Evolutionary conservation across 2,797 vertebrate species (phyloP).

Genomic region (Mormyrus proboscirostris): DNA sequence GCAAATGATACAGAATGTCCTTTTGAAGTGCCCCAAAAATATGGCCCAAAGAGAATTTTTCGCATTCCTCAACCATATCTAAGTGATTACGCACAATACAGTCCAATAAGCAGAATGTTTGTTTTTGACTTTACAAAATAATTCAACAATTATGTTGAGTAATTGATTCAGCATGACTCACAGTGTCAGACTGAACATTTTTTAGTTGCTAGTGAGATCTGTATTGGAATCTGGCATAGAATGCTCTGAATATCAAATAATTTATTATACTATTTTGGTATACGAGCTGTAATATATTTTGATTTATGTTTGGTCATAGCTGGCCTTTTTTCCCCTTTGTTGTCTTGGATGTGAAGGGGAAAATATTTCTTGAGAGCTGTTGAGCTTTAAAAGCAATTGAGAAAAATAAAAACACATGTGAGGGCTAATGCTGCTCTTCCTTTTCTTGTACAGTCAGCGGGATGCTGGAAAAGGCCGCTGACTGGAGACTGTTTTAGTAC

Average conservation of each 20-base stretch:
- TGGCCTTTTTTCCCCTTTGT: slow-evolving; percentile 4
- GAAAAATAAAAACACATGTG: slow-evolving; percentile 39
- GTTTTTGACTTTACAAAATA: slow-evolving; percentile 9
- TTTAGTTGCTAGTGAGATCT: slow-evolving; percentile 10
- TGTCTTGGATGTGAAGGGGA: slow-evolving; percentile 18
- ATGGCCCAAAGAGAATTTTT: slow-evolving; percentile 4
- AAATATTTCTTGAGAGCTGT: slow-evolving; percentile 29
- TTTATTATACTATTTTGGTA: slow-evolving; percentile 25
- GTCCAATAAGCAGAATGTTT: not conserved
- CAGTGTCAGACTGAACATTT: not conserved
- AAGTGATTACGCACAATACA: not conserved
- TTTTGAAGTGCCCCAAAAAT: not conserved
- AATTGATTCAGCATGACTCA: slow-evolving; percentile 15
- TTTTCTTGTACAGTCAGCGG: slow-evolving; percentile 30
- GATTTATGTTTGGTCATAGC: slow-evolving; percentile 16
- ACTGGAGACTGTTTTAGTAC: slow-evolving; percentile 41
- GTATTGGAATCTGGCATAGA: not conserved
- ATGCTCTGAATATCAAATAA: slow-evolving; percentile 5
- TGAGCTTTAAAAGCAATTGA: slow-evolving; percentile 27
- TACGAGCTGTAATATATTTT: slow-evolving; percentile 6
- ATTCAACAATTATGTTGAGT: slow-evolving; percentile 10
- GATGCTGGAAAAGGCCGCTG: slow-evolving; percentile 30
- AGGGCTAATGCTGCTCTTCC: slow-evolving; percentile 31
- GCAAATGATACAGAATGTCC: not conserved
- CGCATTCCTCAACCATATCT: not conserved